These are phyloP conservation scores for Sebastes ruberrimus DNA, from an alignment of 2,797 vertebrate genomes.

Conservation along the genomic window DNA sequence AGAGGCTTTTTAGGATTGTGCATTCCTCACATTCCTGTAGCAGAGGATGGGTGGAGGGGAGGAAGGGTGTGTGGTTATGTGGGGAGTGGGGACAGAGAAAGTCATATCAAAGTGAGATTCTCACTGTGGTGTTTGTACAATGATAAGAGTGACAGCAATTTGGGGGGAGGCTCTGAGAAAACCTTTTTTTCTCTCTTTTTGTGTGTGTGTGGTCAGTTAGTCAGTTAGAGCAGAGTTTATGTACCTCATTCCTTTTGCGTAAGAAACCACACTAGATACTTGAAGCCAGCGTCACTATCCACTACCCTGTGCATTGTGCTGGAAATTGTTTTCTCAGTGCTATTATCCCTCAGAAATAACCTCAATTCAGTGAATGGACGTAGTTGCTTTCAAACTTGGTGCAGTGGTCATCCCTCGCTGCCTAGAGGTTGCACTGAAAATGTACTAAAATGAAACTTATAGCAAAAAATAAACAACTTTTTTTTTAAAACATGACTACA, in stretches of 20 bases:
- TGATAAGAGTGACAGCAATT: slow-evolving; percentile 21
- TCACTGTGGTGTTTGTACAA: slow-evolving; percentile 20
- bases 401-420: neutral
- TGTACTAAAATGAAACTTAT: no score
- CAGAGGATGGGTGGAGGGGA: slow-evolving; percentile 59
- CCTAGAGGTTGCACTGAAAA: neutral
- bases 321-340: neutral
- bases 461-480: no score
- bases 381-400: neutral
- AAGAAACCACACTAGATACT: neutral
- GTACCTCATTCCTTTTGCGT: neutral
- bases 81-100: slow-evolving; percentile 1
- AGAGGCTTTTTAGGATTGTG: slow-evolving; percentile 14
- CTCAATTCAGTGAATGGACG: neutral
- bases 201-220: neutral
- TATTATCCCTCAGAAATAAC: neutral
- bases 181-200: neutral
- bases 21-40: slow-evolving; percentile 73
- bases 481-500: no score
- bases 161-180: neutral
- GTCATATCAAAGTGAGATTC: slow-evolving; percentile 22
- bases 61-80: slow-evolving; percentile 39
- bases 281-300: slow-evolving; percentile 14
- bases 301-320: slow-evolving; percentile 6
- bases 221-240: neutral